Evolutionary conservation across 92 coral and sea anemone genomes (phyloP), one percentile per base, ranked within the genome.

Genomic region (Heteractis magnifica): DNA sequence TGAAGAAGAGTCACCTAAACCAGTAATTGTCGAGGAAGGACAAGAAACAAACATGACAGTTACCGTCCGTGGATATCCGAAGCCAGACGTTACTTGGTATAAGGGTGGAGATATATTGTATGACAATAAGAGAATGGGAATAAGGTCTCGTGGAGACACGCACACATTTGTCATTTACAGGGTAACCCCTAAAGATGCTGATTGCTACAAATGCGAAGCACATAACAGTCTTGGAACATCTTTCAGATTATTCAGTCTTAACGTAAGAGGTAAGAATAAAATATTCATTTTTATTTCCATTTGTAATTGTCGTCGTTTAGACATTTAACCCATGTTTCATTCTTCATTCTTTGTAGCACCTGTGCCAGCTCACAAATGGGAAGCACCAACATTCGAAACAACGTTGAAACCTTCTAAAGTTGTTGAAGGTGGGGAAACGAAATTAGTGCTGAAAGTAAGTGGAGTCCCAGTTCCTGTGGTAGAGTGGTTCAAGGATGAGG

Each of bases 401-500:
- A 51, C 72, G 18, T 79, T 89, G 49, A 77, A 85, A 82, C 87
- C 90, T n/a, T 72, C 82, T 53, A 86, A 82, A 73, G 84, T 81
- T 52, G 26, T 71, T 19, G 92, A 89, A 86, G 92, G 92, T 10
- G 84, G 79, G 70, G 76, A 87, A 73, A 85, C 89, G 19, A 89
- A 82, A 72, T 75, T 89, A 8, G 82, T 82, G 6, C 71, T 87
- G 49, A 52, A 44, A 48, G 56, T 89, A 49, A 79, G 34, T 52
- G 90, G 76, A 11, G 65, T 72, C 18, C 92, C 92, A 4, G 85
- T 86, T 14, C 92, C 92, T 16, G 70, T 58, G 50, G 77, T 89
- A 60, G 82, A 89, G 68, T 89, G 92, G 92, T 82, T 86, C 80
- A 89, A 89, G 68, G 92, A 89, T 77, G 90, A 85, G 15, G 50